A percentile compares a stretch with the other conserved stretches of the same genome.
Conservation (phyloP, 2,888 invertebrate species). For the Oegoconia quadripuncta region DNA sequence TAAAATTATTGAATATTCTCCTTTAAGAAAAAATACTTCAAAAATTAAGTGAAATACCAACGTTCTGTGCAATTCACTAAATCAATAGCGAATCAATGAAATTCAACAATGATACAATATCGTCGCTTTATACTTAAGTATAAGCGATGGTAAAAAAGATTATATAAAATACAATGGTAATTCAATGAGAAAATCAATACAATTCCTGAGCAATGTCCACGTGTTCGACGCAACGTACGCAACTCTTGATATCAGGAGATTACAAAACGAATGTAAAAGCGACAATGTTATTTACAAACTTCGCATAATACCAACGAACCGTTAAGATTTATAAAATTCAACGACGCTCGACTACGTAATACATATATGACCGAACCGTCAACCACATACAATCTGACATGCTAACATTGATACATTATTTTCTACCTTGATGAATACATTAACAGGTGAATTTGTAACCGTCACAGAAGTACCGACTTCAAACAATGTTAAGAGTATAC, state of each 20-base stretch:
- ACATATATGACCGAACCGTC: constrained; percentile 59
- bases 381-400: constrained; percentile 67
- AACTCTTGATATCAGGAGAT: constrained; percentile 22
- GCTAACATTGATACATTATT: constrained; percentile 71
- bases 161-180: constrained; percentile 53
- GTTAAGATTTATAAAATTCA: constrained; percentile 57
- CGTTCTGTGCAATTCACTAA: constrained; percentile 77
- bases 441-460: constrained; percentile 74
- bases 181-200: constrained; percentile 57
- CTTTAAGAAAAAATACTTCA: constrained; percentile 73
- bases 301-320: constrained; percentile 7
- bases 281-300: constrained; percentile 52
- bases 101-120: constrained; percentile 67
- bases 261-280: constrained; percentile 47
- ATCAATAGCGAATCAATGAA: constrained; percentile 56
- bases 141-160: constrained; percentile 58
- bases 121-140: constrained; percentile 42
- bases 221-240: constrained; percentile 8
- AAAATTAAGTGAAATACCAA: constrained; percentile 77
- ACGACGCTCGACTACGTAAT: constrained; percentile 57
- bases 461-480: constrained; percentile 59
- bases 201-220: constrained; percentile 70
- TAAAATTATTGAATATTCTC: constrained; percentile 68
- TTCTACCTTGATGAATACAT: constrained; percentile 71
- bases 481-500: constrained; percentile 57